Evolutionary conservation across 1,140 invertebrate genomes (phyloP), one percentile per base, ranked within the genome.

Genomic region (Fopius arisanus): DNA sequence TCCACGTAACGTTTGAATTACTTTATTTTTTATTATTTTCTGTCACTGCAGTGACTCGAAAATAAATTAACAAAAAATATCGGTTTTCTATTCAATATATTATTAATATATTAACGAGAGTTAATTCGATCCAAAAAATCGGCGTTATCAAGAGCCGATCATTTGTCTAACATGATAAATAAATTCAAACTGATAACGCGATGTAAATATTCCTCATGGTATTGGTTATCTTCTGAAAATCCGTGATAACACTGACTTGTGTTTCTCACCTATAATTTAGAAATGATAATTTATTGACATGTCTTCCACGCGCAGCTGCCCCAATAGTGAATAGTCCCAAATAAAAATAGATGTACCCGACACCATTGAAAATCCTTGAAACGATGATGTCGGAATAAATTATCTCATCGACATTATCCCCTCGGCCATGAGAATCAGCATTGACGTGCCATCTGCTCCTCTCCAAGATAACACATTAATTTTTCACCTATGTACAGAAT

Each of bases 211-310:
- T 9, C 19, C 23, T 48, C 4, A 21, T 14, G 19, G 16, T 2
- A 19, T 54, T 19, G 7, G 16, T 54, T 14, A 21, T 54, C 23
- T 21, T 16, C n/a, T 12, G 1, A 16, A 16, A 1, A 19, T 67
- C 54, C n/a, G n/a, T 33, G 37, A 26, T 67, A n/a, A 51, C 12
- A 31, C 37, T 29, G 5, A 14, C 37, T 67, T 48, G 71, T 73
- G 54, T 31, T 62, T 33, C 65, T 28, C n/a, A 48, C 26, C 29
- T 19, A 59, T 69, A 73, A 73, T 73, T 73, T 69, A 62, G 66
- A 69, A 69, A 73, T 73, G 48, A 73, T 73, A 73, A 73, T 73
- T 73, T 68, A 73, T 73, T 73, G 72, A 74, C 68, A 74, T 29
- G 72, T 69, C 68, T 43, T 23, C 59, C 21, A 70, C 40, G 16